These are phyloP conservation scores for Fissipunctia ypsillon DNA, from an alignment of 2,888 invertebrate genomes.

Conservation along the genomic window DNA sequence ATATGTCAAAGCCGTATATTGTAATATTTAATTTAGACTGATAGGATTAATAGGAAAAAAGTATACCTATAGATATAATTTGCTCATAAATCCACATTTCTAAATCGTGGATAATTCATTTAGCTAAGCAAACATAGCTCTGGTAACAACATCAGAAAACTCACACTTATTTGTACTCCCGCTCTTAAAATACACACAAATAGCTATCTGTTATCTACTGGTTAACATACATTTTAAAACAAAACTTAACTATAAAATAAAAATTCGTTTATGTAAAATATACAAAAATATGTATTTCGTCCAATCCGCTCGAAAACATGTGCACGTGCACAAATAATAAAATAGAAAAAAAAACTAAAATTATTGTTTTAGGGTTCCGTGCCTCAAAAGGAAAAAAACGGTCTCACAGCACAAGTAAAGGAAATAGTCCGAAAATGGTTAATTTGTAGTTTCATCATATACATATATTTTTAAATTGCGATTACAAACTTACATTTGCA, in stretches of 20 bases:
- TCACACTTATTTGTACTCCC: slow-evolving; percentile 66
- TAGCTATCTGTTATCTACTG: slow-evolving; percentile 62
- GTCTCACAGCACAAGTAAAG: too few relatives aligned
- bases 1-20: slow-evolving; percentile 41
- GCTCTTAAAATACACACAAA: slow-evolving; percentile 64
- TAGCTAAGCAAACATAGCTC: slow-evolving; percentile 54
- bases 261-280: slow-evolving; percentile 61
- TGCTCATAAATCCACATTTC: slow-evolving; percentile 48
- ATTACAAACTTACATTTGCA: too few relatives aligned
- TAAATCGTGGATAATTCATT: slow-evolving; percentile 49
- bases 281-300: slow-evolving; percentile 62
- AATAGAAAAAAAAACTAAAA: neutral
- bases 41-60: slow-evolving; percentile 29
- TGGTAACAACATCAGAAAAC: slow-evolving; percentile 35
- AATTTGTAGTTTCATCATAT: too few relatives aligned
- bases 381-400: too few relatives aligned
- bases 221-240: slow-evolving; percentile 62
- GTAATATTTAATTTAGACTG: slow-evolving; percentile 37
- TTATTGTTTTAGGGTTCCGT: neutral
- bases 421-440: too few relatives aligned
- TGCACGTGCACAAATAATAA: slow-evolving; percentile 15
- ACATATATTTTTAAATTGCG: too few relatives aligned
- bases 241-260: slow-evolving; percentile 60
- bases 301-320: slow-evolving; percentile 47
- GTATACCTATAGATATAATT: slow-evolving; percentile 37